These are phyloP conservation scores for Platerodrilus igneus DNA, from an alignment of 2,888 invertebrate genomes.

Conservation along the genomic window DNA sequence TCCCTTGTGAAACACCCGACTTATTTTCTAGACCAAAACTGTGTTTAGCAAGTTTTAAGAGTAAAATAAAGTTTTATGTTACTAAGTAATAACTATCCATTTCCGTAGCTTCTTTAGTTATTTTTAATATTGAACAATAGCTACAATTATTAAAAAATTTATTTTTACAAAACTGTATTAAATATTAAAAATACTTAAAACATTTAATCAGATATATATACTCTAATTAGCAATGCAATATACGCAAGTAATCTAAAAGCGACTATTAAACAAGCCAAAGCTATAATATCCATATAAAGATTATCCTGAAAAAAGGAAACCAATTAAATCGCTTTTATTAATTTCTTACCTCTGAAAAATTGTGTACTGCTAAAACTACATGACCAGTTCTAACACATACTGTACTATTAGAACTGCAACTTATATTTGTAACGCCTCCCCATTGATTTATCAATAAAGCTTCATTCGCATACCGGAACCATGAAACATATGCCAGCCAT, in stretches of 20 bases:
- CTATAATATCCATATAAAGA: constrained; percentile 66
- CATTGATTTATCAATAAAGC: constrained; percentile 86
- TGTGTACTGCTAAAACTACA: constrained; percentile 71
- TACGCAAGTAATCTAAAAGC: constrained; percentile 74
- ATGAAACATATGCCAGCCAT: constrained; percentile 84
- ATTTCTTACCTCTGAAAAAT: constrained; percentile 69
- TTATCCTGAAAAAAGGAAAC: constrained; percentile 54
- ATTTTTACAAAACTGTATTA: too few relatives aligned
- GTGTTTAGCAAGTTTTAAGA: too few relatives aligned
- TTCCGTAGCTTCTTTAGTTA: too few relatives aligned
- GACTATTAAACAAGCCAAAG: constrained; percentile 64
- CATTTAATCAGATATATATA: constrained; percentile 60
- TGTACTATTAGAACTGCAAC: constrained; percentile 50
- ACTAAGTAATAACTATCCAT: too few relatives aligned
- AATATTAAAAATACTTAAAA: too few relatives aligned
- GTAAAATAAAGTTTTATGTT: too few relatives aligned
- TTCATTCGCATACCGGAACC: constrained; percentile 91
- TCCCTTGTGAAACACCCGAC: too few relatives aligned
- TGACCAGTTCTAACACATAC: constrained; percentile 57
- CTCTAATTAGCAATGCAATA: constrained; percentile 65
- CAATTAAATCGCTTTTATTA: too few relatives aligned
- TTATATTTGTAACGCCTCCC: constrained; percentile 71
- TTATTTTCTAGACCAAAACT: too few relatives aligned
- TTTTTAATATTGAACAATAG: too few relatives aligned
- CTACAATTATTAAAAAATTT: too few relatives aligned